Percentiles rank a stretch among this genome's conserved stretches.
Conservation (phyloP, 2,888 invertebrate genomes). For the Megastigmus dorsalis region DNA sequence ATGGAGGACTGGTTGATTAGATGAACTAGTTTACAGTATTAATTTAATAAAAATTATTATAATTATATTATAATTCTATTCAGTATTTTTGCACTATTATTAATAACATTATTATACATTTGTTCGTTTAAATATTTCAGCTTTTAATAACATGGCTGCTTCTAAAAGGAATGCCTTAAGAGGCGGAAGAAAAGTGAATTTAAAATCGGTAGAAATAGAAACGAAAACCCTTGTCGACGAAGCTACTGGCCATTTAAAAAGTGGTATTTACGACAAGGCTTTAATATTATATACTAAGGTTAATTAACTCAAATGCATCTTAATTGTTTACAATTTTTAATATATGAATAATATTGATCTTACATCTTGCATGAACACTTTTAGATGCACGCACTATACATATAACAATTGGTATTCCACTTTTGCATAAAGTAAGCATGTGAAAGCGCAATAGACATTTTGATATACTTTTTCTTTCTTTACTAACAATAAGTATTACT, state of each 20-base stretch:
- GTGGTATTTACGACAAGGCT: constrained; percentile 83
- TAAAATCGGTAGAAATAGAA: constrained; percentile 55
- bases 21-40: not conserved
- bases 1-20: too few species aligned
- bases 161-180: constrained; percentile 9
- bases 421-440: too few species aligned
- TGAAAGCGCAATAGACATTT: too few species aligned
- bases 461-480: too few species aligned
- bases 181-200: constrained; percentile 4
- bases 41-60: not conserved
- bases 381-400: too few species aligned
- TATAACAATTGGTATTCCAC: too few species aligned
- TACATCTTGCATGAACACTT: too few species aligned
- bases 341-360: too few species aligned
- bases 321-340: too few species aligned
- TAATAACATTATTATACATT: not conserved
- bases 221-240: constrained; percentile 84
- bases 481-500: too few species aligned
- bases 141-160: not conserved
- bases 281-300: constrained; percentile 84
- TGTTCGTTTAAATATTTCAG: constrained; percentile 2
- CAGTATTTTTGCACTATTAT: too few species aligned
- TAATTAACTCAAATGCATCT: too few species aligned
- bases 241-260: constrained; percentile 85
- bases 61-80: not conserved